Conservation (phyloP, 2,888 invertebrate genomes). For the Phyllotreta striolata region DNA sequence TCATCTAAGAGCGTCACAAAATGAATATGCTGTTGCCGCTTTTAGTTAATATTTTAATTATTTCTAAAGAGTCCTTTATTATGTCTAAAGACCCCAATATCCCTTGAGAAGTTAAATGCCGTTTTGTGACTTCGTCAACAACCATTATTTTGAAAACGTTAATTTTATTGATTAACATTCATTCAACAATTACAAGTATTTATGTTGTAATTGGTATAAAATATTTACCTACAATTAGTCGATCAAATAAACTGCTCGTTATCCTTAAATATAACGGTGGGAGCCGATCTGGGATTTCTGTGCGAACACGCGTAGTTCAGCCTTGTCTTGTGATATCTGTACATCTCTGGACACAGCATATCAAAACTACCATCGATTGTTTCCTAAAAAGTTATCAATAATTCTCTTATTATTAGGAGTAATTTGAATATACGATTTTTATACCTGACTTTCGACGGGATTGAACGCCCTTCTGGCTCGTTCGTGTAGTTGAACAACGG, state of each 20-base stretch:
- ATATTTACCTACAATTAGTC: neutral
- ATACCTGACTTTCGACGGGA: slow-evolving; percentile 55
- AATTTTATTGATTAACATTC: no score
- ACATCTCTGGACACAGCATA: slow-evolving; percentile 43
- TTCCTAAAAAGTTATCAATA: slow-evolving; percentile 49
- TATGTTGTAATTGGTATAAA: no score
- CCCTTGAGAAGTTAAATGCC: no score
- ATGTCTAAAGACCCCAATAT: no score
- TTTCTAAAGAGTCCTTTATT: no score
- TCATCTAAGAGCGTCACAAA: no score
- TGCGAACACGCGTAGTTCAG: slow-evolving; percentile 37
- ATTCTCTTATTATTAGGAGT: slow-evolving; percentile 21
- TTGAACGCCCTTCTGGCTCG: slow-evolving; percentile 58
- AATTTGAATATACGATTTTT: neutral
- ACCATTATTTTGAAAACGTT: no score
- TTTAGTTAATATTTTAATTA: no score
- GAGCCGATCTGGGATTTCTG: slow-evolving; percentile 66
- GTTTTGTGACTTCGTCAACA: neutral
- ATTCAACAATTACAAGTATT: no score
- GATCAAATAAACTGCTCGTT: slow-evolving; percentile 41
- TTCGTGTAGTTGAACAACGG: slow-evolving; percentile 58
- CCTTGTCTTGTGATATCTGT: slow-evolving; percentile 41
- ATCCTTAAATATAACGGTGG: slow-evolving; percentile 67
- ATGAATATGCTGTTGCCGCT: no score
- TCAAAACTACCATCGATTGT: slow-evolving; percentile 41